Percentiles rank a stretch among this genome's conserved stretches.
Conservation (phyloP, 2,113 vertebrate species). For the Varanus salvator region DNA sequence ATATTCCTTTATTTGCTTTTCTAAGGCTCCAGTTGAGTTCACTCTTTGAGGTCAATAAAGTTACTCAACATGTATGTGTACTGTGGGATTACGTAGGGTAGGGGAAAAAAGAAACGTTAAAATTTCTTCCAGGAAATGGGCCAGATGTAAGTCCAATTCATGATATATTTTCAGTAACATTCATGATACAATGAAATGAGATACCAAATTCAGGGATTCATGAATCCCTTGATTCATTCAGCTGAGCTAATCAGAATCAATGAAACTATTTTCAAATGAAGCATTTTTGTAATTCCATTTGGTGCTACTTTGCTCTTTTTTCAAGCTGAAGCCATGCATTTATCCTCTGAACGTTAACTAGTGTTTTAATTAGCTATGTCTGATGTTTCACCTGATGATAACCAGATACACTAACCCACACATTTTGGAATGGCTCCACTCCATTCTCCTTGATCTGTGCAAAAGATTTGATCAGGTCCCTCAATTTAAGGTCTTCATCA, state of each 20-base stretch:
- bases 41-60: too few relatives aligned
- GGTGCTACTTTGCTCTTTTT: neutral
- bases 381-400: neutral
- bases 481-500: conserved; percentile 51
- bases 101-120: neutral
- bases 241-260: neutral
- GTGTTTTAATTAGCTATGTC: neutral
- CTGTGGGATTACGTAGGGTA: neutral
- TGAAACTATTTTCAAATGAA: neutral
- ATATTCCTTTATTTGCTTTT: neutral
- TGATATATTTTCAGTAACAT: neutral
- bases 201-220: neutral
- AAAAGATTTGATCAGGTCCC: conserved; percentile 75
- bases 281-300: neutral
- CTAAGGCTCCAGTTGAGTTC: neutral
- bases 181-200: neutral
- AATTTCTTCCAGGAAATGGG: neutral
- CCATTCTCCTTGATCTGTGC: conserved; percentile 82
- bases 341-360: neutral
- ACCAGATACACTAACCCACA: conserved; percentile 75
- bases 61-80: too few relatives aligned
- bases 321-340: neutral
- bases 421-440: conserved; percentile 78
- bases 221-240: neutral
- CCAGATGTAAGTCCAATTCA: neutral